Percentiles rank a stretch among this genome's conserved stretches.
These are phyloP conservation scores for Philypnodon macrostomus DNA, from an alignment of 2,797 vertebrate species.

Conservation along the genomic window DNA sequence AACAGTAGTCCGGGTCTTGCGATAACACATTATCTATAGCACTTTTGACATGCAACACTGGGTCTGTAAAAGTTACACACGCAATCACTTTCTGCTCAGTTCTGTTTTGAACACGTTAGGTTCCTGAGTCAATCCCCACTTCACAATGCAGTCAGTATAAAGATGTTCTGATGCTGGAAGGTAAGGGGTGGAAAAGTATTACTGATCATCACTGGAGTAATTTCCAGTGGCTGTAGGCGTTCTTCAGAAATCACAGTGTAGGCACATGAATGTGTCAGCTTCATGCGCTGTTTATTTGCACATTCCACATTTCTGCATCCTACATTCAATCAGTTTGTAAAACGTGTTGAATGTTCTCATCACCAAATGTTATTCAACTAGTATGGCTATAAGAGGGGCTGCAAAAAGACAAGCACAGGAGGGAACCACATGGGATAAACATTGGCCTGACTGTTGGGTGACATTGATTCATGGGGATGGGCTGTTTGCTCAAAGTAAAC, in stretches of 20 bases:
- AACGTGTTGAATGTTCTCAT: background rate
- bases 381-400: background rate
- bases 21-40: conserved; percentile 20
- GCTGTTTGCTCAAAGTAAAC: conserved; percentile 39
- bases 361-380: background rate
- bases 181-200: conserved; percentile 27
- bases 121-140: too few species aligned
- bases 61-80: too few species aligned
- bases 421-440: conserved; percentile 12
- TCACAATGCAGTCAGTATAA: too few species aligned
- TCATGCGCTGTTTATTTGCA: conserved; percentile 22
- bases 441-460: conserved; percentile 20
- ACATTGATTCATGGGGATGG: conserved; percentile 13
- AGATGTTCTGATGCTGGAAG: too few species aligned
- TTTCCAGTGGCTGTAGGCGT: conserved; percentile 37
- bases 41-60: conserved; percentile 17
- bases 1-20: conserved; percentile 13
- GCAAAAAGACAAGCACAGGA: conserved; percentile 8
- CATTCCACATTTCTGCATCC: conserved; percentile 10
- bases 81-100: too few species aligned
- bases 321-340: background rate
- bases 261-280: conserved; percentile 33
- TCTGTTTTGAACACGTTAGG: conserved; percentile 7
- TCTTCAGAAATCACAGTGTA: conserved; percentile 25
- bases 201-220: conserved; percentile 13